Conservation (phyloP, 92 coral and sea anemone genomes). For the Virgularia gustaviana region DNA sequence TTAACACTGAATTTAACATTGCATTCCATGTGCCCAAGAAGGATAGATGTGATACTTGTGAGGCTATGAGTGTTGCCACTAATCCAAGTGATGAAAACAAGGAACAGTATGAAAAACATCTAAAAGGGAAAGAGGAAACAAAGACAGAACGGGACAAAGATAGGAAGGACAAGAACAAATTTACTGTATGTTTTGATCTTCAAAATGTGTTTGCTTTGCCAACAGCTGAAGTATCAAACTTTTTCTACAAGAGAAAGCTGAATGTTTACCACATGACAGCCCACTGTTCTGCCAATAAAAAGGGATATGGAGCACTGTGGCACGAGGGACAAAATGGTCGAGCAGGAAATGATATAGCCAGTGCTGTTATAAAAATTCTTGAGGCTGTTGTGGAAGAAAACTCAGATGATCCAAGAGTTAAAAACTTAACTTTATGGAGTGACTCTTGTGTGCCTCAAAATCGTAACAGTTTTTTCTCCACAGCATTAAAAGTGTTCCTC, state of each 20-base stretch:
- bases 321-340: conserved; percentile 18
- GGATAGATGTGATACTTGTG: conserved; percentile 53
- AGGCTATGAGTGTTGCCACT: conserved; percentile 30
- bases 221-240: conserved; percentile 21
- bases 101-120: neutral
- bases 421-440: conserved; percentile 19
- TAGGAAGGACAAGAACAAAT: conserved; percentile 14
- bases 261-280: neutral
- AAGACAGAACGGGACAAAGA: conserved; percentile 18
- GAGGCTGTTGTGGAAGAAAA: conserved; percentile 5
- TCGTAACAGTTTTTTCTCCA: conserved; percentile 9
- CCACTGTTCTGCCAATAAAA: neutral
- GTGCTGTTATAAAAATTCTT: neutral
- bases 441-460: conserved; percentile 20
- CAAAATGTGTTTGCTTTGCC: conserved; percentile 58
- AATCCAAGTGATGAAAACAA: conserved; percentile 10
- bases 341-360: conserved; percentile 22
- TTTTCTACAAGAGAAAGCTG: conserved; percentile 12
- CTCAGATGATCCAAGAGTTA: conserved; percentile 8
- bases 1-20: conserved; percentile 52
- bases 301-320: conserved; percentile 13
- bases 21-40: conserved; percentile 49
- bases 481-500: conserved; percentile 1
- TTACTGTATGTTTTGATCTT: conserved; percentile 48
- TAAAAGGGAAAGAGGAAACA: conserved; percentile 20